A percentile compares a stretch with the other conserved stretches of the same genome.
These are phyloP conservation scores for Drosophila fuyamai DNA, from an alignment of 1,140 invertebrate genomes.

Conservation along the genomic window DNA sequence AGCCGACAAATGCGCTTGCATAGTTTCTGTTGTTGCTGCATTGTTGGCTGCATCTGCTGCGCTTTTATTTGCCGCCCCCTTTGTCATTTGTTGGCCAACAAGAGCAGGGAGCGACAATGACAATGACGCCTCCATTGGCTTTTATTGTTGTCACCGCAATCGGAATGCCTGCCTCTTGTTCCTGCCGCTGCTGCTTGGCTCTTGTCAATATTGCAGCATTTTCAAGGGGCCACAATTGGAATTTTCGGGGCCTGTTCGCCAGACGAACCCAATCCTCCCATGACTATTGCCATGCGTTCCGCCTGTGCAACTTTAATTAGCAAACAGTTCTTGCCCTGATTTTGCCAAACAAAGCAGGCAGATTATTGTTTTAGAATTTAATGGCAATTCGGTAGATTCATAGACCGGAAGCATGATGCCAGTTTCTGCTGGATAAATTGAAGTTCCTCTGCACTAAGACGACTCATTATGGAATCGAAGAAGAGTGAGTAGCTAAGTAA, in stretches of 20 bases:
- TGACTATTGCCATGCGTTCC: slow-evolving; percentile 21
- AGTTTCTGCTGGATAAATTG: not conserved
- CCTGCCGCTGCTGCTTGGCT: slow-evolving; percentile 12
- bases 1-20: slow-evolving; percentile 70
- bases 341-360: slow-evolving; percentile 25
- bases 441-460: not conserved
- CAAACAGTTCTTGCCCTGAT: slow-evolving; percentile 38
- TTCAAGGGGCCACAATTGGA: slow-evolving; percentile 4
- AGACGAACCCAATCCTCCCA: slow-evolving; percentile 1
- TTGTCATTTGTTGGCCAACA: slow-evolving; percentile 64
- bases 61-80: slow-evolving; percentile 59
- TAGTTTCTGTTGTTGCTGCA: slow-evolving; percentile 41
- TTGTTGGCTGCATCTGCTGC: slow-evolving; percentile 63
- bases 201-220: slow-evolving; percentile 58
- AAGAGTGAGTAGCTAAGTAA: not conserved
- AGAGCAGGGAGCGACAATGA: slow-evolving; percentile 33
- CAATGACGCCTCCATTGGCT: slow-evolving; percentile 54
- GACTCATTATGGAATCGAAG: not conserved
- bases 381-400: slow-evolving; percentile 17
- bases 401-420: slow-evolving; percentile 6
- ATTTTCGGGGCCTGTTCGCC: slow-evolving; percentile 22
- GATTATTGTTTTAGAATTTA: slow-evolving; percentile 34
- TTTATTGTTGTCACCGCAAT: slow-evolving; percentile 72
- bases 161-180: slow-evolving; percentile 38
- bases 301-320: slow-evolving; percentile 50